A percentile compares a stretch with the other conserved stretches of the same genome.
Evolutionary conservation across 2,113 vertebrate species (phyloP).

Genomic region (Glaucidium brasilianum): DNA sequence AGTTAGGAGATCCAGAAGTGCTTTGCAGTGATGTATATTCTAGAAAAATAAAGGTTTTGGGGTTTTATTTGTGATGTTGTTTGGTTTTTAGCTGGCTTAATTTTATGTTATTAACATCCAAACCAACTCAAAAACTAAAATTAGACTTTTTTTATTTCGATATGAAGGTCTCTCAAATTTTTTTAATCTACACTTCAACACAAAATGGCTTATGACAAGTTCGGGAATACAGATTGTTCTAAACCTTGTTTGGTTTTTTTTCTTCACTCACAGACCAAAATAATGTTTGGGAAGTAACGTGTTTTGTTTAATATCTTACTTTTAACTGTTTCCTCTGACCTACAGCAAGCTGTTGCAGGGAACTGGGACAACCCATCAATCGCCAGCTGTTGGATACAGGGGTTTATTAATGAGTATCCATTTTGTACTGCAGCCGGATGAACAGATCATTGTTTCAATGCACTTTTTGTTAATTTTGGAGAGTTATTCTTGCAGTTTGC

Average conservation of each 20-base stretch:
- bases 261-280: background rate
- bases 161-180: background rate
- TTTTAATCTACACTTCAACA: background rate
- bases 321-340: background rate
- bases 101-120: background rate
- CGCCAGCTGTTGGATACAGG: background rate
- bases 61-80: background rate
- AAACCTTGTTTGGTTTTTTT: background rate
- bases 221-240: background rate
- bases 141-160: background rate
- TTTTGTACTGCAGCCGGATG: background rate
- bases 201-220: background rate
- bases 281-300: background rate
- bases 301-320: background rate
- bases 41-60: constrained; percentile 27
- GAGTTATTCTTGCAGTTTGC: background rate
- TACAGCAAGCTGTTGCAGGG: background rate
- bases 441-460: background rate
- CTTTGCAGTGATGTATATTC: constrained; percentile 31
- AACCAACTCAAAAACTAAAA: background rate
- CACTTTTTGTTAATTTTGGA: background rate
- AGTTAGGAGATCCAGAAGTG: background rate
- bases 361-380: background rate
- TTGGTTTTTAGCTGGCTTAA: background rate
- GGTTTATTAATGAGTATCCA: background rate